Percentiles rank a stretch among this genome's conserved stretches.
Evolutionary conservation across 2,113 vertebrate genomes (phyloP).

Genomic region (Crotophaga sulcirostris): DNA sequence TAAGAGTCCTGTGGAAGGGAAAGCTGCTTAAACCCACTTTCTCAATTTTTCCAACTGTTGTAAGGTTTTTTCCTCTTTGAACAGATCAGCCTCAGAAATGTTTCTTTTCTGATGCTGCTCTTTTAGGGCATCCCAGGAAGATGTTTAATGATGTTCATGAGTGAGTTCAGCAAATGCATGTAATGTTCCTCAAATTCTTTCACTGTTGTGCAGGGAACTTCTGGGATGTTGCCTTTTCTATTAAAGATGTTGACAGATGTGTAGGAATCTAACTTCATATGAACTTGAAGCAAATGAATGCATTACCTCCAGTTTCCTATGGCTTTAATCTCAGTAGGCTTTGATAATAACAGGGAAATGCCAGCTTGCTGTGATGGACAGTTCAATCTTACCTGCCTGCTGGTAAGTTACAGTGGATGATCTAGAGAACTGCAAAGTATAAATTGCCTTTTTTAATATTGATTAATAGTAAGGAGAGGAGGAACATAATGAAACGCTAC

Average conservation of each 20-base stretch:
- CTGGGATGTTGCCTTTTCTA: not conserved
- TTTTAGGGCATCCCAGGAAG: not conserved
- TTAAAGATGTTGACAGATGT: not conserved
- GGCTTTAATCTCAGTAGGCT: slow-evolving; percentile 11
- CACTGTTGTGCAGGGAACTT: not conserved
- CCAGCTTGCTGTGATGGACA: slow-evolving; percentile 50
- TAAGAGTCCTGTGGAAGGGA: not conserved
- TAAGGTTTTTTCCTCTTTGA: not conserved
- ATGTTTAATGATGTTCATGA: not conserved
- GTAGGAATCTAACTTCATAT: not conserved
- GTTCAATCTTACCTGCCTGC: slow-evolving; percentile 68
- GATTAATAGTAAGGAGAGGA: slow-evolving; percentile 17
- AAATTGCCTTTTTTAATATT: slow-evolving; percentile 63
- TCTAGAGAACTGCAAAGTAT: slow-evolving; percentile 39
- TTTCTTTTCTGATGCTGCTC: not conserved
- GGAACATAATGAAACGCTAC: slow-evolving; percentile 57
- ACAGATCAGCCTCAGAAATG: not conserved
- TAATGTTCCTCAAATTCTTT: not conserved
- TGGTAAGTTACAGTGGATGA: slow-evolving; percentile 17
- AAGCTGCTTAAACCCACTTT: not conserved
- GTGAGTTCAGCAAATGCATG: not conserved
- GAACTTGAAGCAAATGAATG: not conserved
- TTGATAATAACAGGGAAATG: not conserved
- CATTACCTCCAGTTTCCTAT: not conserved
- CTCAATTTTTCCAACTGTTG: not conserved